Base-by-base conservation (phyloP, 1,140 invertebrate genomes). In the Sycophila sp. region DNA sequence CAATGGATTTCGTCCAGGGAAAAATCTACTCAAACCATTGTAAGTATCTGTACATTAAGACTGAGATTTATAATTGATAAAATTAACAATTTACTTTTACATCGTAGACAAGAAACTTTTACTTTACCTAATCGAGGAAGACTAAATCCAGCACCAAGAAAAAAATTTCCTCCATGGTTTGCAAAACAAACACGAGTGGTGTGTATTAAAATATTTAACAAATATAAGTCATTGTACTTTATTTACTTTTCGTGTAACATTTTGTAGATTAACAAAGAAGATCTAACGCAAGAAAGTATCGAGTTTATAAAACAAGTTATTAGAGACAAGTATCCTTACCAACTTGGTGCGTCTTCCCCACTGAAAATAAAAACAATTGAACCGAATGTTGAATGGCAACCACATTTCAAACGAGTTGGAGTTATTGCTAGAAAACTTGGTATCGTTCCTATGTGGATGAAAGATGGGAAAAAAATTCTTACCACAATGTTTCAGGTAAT, bases 341-440 rank as follows among this genome's bases (percentile, higher is more conserved):
- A 85, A 45, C 77, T 87, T 60, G 83, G 83, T 32, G 78, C 80
- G 26, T 75, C 83, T 73, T 80, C 84, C 22, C 76, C 87, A 76
- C 76, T 89, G n/a, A 91, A 89, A 82, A 81, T 88, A 40, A 78
- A 84, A 68, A 88, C 90, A 7, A 81, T 88, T 47, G 87, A 89
- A 71, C 85, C 89, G 22, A 75, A 84, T 58, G 4, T 13, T 49
- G 81, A 90, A 76, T 97, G 94, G 93, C 86, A 82, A 13, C 84
- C 86, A 51, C 79, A 80, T 2, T 89, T 91, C 6, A 86, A 87
- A 70, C 88, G 98, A 78, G 90, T 90, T 71, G 98, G 98, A 47
- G 80, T 99, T 2, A 92, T 99, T 80, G 96, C 93, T 0, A 89
- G 92, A 62, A 99, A 99, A 88, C 94, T 99, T 80, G 98, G 98